phyloP scores from a whole-genome alignment of 2,888 invertebrate genomes.

The Tryphoninae sp. region DNA sequence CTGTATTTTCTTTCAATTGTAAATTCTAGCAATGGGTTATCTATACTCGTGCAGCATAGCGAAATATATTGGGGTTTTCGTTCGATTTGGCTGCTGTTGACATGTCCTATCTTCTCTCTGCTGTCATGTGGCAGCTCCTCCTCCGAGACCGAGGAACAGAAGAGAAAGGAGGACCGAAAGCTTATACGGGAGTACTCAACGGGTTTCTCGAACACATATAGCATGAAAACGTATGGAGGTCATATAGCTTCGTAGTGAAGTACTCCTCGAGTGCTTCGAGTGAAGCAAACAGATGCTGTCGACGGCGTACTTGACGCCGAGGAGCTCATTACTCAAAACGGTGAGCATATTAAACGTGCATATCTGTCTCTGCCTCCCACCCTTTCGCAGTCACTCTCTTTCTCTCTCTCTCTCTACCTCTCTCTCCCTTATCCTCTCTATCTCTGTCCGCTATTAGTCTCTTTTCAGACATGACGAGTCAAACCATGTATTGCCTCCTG shows the following conservation, averaged over 20 bases:
- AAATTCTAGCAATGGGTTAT: neutral
- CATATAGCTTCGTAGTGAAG: slow-evolving; percentile 11
- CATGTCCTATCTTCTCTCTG: neutral
- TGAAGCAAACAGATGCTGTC: slow-evolving; percentile 54
- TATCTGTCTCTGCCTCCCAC: slow-evolving; percentile 12
- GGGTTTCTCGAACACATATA: neutral
- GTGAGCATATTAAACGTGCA: slow-evolving; percentile 52
- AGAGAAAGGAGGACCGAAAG: neutral
- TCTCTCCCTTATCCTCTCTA: neutral
- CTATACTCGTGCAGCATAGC: neutral
- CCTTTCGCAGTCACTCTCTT: slow-evolving; percentile 4
- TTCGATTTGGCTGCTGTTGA: neutral
- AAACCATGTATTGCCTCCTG: slow-evolving; percentile 34
- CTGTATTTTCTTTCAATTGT: neutral
- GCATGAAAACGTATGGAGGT: neutral
- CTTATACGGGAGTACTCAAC: slow-evolving; percentile 27
- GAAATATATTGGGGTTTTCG: neutral
- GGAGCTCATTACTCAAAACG: slow-evolving; percentile 60
- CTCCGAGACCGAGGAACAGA: neutral
- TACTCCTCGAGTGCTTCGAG: slow-evolving; percentile 35
- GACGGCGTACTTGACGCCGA: slow-evolving; percentile 48
- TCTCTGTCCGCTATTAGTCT: slow-evolving; percentile 47
- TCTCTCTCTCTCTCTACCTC: slow-evolving; percentile 19
- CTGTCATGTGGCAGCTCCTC: neutral
- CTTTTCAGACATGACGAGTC: slow-evolving; percentile 55